Base-by-base conservation (phyloP, 1,140 invertebrate species). In the Gerris buenoi region DNA sequence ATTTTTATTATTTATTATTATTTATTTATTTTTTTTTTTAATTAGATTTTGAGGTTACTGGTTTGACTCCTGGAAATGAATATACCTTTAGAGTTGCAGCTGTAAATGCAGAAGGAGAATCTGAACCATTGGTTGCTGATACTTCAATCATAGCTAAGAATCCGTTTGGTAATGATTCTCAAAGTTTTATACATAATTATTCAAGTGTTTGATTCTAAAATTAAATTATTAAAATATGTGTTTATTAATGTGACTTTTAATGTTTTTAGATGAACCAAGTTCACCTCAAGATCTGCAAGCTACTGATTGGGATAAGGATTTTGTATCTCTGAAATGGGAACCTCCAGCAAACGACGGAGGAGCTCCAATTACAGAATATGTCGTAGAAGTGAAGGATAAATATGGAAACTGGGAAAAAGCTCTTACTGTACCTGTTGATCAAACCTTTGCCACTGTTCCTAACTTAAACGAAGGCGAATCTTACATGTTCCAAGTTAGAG, bases 21-120 rank as follows among this genome's bases (percentile, higher is more conserved):
- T n/a, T n/a, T n/a, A n/a, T n/a, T n/a, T n/a, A n/a, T n/a, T n/a
- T n/a, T n/a, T n/a, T 18, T 46, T 46, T 5, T 46, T 46, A 18
- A 5, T 18, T 46, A 46, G 86, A 82, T 72, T 81, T 88, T 67
- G 89, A 94, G 71, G 88, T 97, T 0, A 89, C 86, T 69, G 91
- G 92, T 46, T 79, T 97, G 28, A 93, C 86, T 63, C 90, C 91
- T 23, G 90, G 88, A 29, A 90, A 94, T 74, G 92, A 96, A 77
- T 97, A 96, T 76, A 91, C 91, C 78, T 96, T 96, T 84, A 83
- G 96, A 67, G 95, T 98, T 1, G 85, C 88, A 26, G 97, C 97
- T 64, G 92, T 98, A 14, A 99, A 99, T 79, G 82, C 90, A 10
- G 93, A 98, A 76, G 97, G 97, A 29, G 91, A 97, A 79, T 97